phyloP scores from a whole-genome alignment of 2,113 vertebrate species.

The Eulemur rufifrons region DNA sequence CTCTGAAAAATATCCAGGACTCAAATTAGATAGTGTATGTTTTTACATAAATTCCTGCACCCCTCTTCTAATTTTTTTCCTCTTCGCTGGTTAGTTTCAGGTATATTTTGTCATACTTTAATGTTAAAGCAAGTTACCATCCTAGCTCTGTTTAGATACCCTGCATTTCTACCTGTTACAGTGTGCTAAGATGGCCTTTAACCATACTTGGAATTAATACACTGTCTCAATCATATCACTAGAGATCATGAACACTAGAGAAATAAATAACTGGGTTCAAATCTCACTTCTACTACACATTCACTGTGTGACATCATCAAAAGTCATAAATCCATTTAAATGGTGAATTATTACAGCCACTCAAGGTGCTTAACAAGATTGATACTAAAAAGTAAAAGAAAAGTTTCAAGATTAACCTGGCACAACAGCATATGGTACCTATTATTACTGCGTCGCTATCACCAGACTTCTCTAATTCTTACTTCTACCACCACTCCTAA shows the following conservation, averaged over 20 bases:
- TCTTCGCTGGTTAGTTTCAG: neutral
- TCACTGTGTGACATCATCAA: neutral
- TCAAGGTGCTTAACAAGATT: neutral
- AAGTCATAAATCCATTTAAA: neutral
- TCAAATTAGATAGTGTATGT: neutral
- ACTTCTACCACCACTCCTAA: no score
- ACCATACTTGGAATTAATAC: accelerated
- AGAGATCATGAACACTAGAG: neutral
- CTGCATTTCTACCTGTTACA: neutral
- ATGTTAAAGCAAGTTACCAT: neutral
- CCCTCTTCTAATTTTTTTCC: neutral
- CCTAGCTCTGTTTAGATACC: neutral
- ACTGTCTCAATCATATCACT: no score
- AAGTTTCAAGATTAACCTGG: neutral
- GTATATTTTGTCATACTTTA: neutral
- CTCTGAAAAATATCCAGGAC: neutral
- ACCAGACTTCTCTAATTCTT: neutral
- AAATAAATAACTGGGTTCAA: neutral
- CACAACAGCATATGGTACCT: neutral
- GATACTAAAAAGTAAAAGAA: neutral
- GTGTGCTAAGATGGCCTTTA: neutral
- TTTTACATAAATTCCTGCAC: neutral
- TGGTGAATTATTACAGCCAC: neutral
- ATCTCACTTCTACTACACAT: neutral
- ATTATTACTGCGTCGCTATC: accelerated